Percentiles rank a stretch among this genome's conserved stretches.
Evolutionary conservation across 1,140 invertebrate genomes (phyloP).

Genomic region (Sycophila sp.): DNA sequence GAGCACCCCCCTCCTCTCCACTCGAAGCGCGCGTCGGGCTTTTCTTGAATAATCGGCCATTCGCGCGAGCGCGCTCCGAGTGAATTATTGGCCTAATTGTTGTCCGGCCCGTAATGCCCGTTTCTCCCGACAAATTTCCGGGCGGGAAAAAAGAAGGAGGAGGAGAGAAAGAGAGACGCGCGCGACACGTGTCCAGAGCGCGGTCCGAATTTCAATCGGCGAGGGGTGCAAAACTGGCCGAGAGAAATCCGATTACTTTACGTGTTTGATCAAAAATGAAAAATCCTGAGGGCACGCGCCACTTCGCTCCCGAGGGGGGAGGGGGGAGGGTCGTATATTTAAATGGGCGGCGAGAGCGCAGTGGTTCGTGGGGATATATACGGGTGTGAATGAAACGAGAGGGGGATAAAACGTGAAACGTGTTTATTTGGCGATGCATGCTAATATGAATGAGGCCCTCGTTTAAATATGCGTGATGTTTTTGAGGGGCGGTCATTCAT

Average conservation of each 20-base stretch:
- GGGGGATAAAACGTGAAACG: conserved; percentile 16
- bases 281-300: not conserved
- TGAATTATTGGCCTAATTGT: conserved; percentile 66
- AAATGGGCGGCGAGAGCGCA: not conserved
- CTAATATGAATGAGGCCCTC: conserved; percentile 14
- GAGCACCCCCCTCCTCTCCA: not conserved
- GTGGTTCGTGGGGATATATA: not conserved
- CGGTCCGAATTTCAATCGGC: conserved; percentile 39
- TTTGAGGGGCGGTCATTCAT: conserved; percentile 7
- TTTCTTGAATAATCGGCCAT: conserved; percentile 41
- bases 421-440: conserved; percentile 31
- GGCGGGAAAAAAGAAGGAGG: too few species aligned
- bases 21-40: conserved; percentile 18
- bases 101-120: conserved; percentile 40
- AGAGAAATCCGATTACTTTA: conserved; percentile 15
- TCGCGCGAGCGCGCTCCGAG: not conserved
- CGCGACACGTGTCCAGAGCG: conserved; percentile 46
- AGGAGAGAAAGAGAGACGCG: too few species aligned
- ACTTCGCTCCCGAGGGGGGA: too few species aligned
- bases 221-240: conserved; percentile 5
- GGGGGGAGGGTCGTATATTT: conserved; percentile 3
- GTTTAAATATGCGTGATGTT: conserved; percentile 13
- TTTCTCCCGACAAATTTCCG: conserved; percentile 55
- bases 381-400: not conserved
- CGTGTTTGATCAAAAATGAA: not conserved